Evolutionary conservation across 2,113 vertebrate genomes (phyloP).

Genomic region (Manacus vitellinus): DNA sequence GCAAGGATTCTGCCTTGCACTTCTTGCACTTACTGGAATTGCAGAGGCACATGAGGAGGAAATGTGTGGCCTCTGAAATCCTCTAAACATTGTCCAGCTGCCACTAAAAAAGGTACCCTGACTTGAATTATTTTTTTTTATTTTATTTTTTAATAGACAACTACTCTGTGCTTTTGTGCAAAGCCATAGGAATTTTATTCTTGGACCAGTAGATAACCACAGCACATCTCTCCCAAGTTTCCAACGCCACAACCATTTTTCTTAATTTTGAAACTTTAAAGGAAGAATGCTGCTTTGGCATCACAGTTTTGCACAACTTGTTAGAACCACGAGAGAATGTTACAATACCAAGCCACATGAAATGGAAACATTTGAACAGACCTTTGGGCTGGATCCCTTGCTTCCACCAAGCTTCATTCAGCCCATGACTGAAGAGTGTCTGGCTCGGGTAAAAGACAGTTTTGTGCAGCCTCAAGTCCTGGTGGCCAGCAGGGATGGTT

Average conservation of each 20-base stretch:
- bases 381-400: conserved; percentile 29
- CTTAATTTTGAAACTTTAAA: conserved; percentile 80
- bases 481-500: not conserved
- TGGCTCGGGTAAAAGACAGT: not conserved
- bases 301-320: conserved; percentile 64
- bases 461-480: not conserved
- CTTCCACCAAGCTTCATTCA: conserved; percentile 26
- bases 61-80: not conserved
- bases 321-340: conserved; percentile 61
- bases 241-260: conserved; percentile 78
- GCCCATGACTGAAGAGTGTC: not conserved
- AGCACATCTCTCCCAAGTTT: conserved; percentile 79
- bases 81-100: conserved; percentile 4
- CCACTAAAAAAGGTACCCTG: conserved; percentile 44
- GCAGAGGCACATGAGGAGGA: not conserved
- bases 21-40: conserved; percentile 6
- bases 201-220: conserved; percentile 75
- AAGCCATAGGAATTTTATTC: conserved; percentile 77
- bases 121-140: not conserved
- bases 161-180: conserved; percentile 55
- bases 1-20: not conserved
- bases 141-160: conserved; percentile 38
- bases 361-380: conserved; percentile 67
- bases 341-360: conserved; percentile 60
- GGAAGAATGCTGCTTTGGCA: conserved; percentile 77